These are phyloP conservation scores for Eueremaeus valkanovi DNA, from an alignment of 2,888 invertebrate species.

Conservation along the genomic window DNA sequence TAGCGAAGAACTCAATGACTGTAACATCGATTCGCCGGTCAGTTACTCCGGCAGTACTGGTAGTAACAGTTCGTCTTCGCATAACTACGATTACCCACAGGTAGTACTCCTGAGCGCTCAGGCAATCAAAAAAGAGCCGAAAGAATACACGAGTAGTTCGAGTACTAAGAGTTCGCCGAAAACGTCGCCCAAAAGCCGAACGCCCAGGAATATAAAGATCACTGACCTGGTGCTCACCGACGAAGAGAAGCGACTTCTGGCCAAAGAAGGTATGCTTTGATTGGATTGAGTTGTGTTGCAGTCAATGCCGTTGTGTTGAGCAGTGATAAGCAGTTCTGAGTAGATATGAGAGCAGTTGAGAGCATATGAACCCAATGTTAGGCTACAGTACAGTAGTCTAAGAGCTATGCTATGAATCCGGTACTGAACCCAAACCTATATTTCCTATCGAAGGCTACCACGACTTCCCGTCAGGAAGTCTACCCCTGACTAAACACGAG, in stretches of 20 bases:
- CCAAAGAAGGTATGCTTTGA: slow-evolving; percentile 42
- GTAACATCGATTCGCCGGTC: slow-evolving; percentile 25
- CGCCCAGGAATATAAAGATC: slow-evolving; percentile 37
- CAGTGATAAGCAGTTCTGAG: not conserved
- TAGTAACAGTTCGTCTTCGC: slow-evolving; percentile 19
- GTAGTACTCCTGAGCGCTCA: slow-evolving; percentile 26
- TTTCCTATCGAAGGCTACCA: slow-evolving; percentile 39
- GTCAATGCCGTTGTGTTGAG: too few relatives aligned
- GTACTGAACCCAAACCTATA: not conserved
- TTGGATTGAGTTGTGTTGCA: not conserved
- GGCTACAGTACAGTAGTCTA: not conserved
- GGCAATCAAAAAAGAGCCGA: slow-evolving; percentile 24
- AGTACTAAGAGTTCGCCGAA: slow-evolving; percentile 30
- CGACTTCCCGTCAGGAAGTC: slow-evolving; percentile 40
- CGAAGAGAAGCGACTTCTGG: slow-evolving; percentile 42
- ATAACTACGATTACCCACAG: slow-evolving; percentile 4
- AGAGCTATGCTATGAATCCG: not conserved
- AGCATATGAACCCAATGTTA: too few relatives aligned
- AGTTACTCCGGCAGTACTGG: slow-evolving; percentile 20
- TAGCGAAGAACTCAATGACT: slow-evolving; percentile 28
- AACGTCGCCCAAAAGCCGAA: slow-evolving; percentile 20
- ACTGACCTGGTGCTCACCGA: slow-evolving; percentile 42
- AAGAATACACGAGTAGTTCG: slow-evolving; percentile 21
- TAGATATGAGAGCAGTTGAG: not conserved
- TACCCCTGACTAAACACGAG: slow-evolving; percentile 41